Base-by-base conservation (phyloP, 1,140 invertebrate species). In the Zaprionus capensis region DNA sequence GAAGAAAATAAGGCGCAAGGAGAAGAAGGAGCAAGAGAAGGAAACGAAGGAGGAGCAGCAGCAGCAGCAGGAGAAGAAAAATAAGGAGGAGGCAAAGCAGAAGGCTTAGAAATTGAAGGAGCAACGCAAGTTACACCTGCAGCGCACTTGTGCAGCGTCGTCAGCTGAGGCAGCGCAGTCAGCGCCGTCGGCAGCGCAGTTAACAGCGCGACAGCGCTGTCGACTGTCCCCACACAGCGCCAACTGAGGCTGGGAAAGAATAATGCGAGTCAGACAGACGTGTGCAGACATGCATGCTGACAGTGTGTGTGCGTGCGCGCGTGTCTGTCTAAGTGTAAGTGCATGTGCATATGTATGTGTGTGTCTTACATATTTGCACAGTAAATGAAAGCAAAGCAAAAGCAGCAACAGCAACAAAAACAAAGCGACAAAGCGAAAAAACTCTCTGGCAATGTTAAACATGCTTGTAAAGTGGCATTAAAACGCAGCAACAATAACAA, bases 391-490 rank as follows among this genome's bases (percentile, higher is more conserved):
- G 62, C 61, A 53, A 62, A 71, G 64, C 67, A 71, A 70, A 56
- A 58, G 31, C 44, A 22, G 24, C 62, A 34, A 56, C 57, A 66
- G 55, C 53, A 65, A 51, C 61, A 75, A 56, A 28, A 61, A 26
- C 34, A 71, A 53, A 59, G 28, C 15, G 34, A 41, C 61, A 31
- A 31, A 31, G 28, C 28, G 28, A 71, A 71, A 66, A 38, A 38
- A 38, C 12, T 14, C 36, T 38, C 20, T 65, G 68, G 59, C 73
- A 76, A 71, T 76, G 73, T 76, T 76, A 65, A 71, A 76, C 73
- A 76, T 76, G 73, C 73, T 76, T 71, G 73, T 76, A 76, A 76
- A 76, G 68, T 76, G 73, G 68, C 73, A 76, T 76, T 76, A 76
- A 76, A 76, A 53, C 61, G 61, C 68, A 76, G 61, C 68, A 76